phyloP scores from a whole-genome alignment of 2,888 invertebrate species.

The Buathra laborator region DNA sequence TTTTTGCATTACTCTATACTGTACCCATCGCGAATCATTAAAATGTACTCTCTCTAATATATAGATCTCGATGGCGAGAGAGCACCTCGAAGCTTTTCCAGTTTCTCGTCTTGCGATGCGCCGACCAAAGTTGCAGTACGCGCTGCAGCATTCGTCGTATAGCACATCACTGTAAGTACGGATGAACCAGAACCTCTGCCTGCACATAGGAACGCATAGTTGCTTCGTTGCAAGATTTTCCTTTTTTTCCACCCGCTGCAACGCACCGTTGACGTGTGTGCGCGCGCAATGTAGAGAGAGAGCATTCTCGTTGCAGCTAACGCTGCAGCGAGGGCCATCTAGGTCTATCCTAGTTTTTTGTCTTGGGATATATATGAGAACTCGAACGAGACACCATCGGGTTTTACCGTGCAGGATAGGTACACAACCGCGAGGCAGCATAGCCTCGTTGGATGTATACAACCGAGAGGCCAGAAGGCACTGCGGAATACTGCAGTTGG shows the following conservation, averaged over 20 bases:
- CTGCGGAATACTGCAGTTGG: background rate
- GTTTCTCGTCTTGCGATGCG: background rate
- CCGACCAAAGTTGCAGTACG: background rate
- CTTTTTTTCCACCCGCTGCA: slow-evolving; percentile 28
- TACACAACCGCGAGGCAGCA: background rate
- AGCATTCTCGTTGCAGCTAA: slow-evolving; percentile 6
- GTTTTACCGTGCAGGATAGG: slow-evolving; percentile 3
- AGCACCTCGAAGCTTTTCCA: background rate
- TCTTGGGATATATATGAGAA: slow-evolving; percentile 64
- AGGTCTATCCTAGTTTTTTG: slow-evolving; percentile 83
- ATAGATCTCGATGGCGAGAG: slow-evolving; percentile 32
- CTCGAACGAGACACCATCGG: slow-evolving; percentile 39
- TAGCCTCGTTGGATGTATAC: background rate
- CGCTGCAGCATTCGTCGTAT: background rate
- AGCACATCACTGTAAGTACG: background rate
- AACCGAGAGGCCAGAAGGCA: background rate
- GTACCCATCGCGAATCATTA: slow-evolving; percentile 23
- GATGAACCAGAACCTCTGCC: background rate
- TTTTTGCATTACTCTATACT: background rate
- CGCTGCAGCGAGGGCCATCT: slow-evolving; percentile 75
- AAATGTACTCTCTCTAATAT: slow-evolving; percentile 27
- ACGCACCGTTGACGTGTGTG: slow-evolving; percentile 8
- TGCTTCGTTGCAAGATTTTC: too few species aligned
- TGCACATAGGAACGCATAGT: too few species aligned
- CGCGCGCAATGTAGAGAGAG: background rate